These are phyloP conservation scores for Poicephalus gulielmi DNA, from an alignment of 2,113 vertebrate genomes.

Conservation along the genomic window DNA sequence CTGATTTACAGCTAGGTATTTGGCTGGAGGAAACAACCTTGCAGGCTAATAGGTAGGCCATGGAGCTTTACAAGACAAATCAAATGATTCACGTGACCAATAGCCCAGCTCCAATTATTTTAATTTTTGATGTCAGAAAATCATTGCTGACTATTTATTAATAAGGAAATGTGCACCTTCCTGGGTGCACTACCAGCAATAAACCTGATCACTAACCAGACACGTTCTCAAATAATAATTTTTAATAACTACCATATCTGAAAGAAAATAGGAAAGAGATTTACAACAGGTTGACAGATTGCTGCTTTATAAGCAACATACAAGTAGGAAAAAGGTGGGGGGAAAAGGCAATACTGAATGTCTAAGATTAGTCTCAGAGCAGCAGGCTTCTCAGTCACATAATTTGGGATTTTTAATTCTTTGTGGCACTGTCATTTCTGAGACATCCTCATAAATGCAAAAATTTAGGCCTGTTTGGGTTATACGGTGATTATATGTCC, in stretches of 20 bases:
- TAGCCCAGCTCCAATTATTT: neutral
- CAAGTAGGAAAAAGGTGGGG: neutral
- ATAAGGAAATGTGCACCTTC: neutral
- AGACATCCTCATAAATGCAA: neutral
- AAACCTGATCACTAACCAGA: neutral
- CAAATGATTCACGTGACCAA: neutral
- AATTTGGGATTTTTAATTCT: neutral
- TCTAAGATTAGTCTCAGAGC: neutral
- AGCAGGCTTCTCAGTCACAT: neutral
- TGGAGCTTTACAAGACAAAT: neutral
- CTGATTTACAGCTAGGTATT: neutral
- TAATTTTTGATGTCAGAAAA: neutral
- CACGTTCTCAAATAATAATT: neutral
- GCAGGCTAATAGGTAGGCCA: neutral
- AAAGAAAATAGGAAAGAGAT: slow-evolving; percentile 6
- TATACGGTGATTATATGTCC: neutral
- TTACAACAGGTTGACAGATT: neutral
- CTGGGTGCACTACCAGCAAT: neutral
- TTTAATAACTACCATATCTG: neutral
- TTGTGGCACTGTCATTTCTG: neutral
- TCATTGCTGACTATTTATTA: neutral
- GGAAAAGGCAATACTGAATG: neutral
- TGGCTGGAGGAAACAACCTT: neutral
- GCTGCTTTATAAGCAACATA: neutral
- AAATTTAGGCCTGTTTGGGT: neutral